phyloP scores from a whole-genome alignment of 2,113 vertebrate genomes.

The Castor canadensis region DNA sequence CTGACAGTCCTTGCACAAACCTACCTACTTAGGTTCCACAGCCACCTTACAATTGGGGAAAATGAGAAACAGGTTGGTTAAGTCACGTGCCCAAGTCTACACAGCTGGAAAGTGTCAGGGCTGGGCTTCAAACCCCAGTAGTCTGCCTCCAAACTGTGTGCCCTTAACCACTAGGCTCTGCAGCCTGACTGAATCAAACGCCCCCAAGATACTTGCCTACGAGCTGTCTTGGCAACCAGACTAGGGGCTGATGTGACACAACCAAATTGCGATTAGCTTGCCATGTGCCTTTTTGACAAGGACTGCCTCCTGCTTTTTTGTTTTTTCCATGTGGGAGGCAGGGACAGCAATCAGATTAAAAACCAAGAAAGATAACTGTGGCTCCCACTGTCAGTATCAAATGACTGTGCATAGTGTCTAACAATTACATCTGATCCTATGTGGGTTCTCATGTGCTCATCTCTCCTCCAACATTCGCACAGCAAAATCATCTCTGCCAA shows the following conservation, averaged over 20 bases:
- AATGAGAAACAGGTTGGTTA: not conserved
- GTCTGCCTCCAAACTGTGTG: not conserved
- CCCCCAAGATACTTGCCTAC: not conserved
- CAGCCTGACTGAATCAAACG: not conserved
- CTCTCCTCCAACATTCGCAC: not conserved
- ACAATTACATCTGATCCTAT: not conserved
- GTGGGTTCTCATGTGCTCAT: not conserved
- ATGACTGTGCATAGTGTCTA: not conserved
- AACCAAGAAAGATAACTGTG: not conserved
- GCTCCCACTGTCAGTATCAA: not conserved
- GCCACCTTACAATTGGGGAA: not conserved
- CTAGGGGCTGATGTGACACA: not conserved
- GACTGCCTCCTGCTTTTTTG: not conserved
- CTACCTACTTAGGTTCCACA: fast-evolving
- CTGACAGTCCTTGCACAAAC: not conserved
- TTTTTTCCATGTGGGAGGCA: not conserved
- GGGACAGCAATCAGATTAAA: not conserved
- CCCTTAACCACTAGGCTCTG: not conserved
- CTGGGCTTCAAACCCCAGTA: not conserved
- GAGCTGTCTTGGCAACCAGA: not conserved
- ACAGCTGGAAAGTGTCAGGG: not conserved
- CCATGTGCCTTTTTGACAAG: not conserved
- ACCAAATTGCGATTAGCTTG: not conserved
- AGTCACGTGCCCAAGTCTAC: not conserved
- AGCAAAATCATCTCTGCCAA: not conserved